A percentile compares a stretch with the other conserved stretches of the same genome.
phyloP scores from a whole-genome alignment of 2,113 vertebrate species.

The Mugil cephalus region DNA sequence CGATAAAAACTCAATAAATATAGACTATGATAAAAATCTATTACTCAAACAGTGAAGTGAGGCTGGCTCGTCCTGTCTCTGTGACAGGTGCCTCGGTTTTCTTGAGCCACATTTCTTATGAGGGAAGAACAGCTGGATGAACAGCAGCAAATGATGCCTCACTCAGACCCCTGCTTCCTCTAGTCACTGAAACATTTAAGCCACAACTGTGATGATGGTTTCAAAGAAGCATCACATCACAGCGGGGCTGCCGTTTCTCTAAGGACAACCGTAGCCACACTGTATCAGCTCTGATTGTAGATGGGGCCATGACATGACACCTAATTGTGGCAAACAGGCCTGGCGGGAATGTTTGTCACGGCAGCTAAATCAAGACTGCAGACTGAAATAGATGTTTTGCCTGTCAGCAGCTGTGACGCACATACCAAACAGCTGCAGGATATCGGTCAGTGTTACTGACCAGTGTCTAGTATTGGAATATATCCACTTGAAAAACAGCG shows the following conservation, averaged over 20 bases:
- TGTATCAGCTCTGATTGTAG: not conserved
- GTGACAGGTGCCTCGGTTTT: not conserved
- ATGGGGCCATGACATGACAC: not conserved
- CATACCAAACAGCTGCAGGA: not conserved
- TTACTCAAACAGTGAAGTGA: not conserved
- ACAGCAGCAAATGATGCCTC: not conserved
- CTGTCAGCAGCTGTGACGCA: constrained; percentile 11
- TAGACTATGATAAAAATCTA: too few species aligned
- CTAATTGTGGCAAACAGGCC: constrained; percentile 13
- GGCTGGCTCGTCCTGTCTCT: not conserved
- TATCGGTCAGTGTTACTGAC: not conserved
- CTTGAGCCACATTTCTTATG: not conserved
- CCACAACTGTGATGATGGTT: not conserved
- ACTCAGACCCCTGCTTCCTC: not conserved
- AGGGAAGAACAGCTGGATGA: constrained; percentile 24
- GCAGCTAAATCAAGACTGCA: not conserved
- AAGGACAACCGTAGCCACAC: not conserved
- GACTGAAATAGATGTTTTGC: not conserved
- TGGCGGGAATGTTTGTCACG: not conserved
- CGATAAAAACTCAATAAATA: too few species aligned
- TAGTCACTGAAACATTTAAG: constrained; percentile 3
- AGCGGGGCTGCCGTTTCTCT: constrained; percentile 5
- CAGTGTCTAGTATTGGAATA: not conserved
- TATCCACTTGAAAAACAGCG: not conserved
- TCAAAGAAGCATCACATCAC: constrained; percentile 9